phyloP scores from a whole-genome alignment of 1,140 invertebrate genomes.

The Asbolus verrucosus region DNA sequence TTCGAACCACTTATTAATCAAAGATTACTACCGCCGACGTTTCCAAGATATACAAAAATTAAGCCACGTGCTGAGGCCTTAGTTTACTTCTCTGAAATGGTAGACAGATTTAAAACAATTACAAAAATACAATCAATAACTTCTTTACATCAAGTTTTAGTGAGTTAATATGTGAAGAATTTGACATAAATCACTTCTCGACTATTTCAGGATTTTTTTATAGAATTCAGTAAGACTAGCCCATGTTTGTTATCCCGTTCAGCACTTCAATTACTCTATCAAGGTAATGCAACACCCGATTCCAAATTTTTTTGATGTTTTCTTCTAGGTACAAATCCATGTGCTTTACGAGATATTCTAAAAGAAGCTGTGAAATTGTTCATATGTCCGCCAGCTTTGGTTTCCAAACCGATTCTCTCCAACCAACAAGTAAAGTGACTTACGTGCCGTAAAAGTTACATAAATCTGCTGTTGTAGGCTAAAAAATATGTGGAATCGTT shows the following conservation, averaged over 20 bases:
- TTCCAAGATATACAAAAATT: constrained; percentile 96
- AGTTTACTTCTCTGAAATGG: constrained; percentile 85
- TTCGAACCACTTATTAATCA: constrained; percentile 97
- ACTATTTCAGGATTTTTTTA: constrained; percentile 87
- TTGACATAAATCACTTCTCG: not conserved
- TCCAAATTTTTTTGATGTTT: constrained; percentile 41
- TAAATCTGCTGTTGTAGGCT: constrained; percentile 68
- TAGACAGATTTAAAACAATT: constrained; percentile 83
- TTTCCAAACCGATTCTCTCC: constrained; percentile 61
- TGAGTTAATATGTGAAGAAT: constrained; percentile 65
- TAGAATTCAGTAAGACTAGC: constrained; percentile 89
- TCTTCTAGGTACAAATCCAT: constrained; percentile 66
- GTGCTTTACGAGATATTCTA: constrained; percentile 82
- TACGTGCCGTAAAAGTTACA: too few relatives aligned
- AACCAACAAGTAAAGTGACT: constrained; percentile 58
- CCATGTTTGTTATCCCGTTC: constrained; percentile 96
- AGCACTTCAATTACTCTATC: constrained; percentile 86
- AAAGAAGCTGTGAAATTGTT: constrained; percentile 88
- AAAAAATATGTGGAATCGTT: constrained; percentile 92
- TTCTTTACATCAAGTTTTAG: constrained; percentile 86
- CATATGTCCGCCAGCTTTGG: constrained; percentile 87
- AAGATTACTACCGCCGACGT: constrained; percentile 94
- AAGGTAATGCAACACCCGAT: constrained; percentile 64
- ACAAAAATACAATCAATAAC: constrained; percentile 84
- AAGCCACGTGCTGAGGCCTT: constrained; percentile 85